Conservation (phyloP, 1,140 invertebrate genomes). For the Drosophila pseudoobscura region DNA sequence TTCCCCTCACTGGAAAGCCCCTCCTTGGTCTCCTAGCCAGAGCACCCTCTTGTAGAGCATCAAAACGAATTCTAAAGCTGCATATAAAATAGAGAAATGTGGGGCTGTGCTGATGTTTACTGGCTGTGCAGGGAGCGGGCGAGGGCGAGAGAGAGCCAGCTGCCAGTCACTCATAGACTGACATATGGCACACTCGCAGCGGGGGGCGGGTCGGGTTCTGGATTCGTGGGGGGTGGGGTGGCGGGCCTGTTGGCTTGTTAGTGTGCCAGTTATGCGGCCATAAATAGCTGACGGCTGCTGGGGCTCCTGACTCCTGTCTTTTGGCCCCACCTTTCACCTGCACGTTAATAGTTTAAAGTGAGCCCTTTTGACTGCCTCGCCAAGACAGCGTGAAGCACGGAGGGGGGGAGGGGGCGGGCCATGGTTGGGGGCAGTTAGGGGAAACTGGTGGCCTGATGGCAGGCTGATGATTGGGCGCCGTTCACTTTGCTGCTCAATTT, state of each 20-base stretch:
- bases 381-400: neutral
- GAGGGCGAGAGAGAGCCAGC: constrained; percentile 26
- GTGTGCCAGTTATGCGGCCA: constrained; percentile 73
- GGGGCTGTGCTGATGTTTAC: constrained; percentile 20
- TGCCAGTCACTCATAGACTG: constrained; percentile 66
- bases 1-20: too few relatives aligned
- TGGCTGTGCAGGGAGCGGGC: neutral
- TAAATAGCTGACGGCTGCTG: constrained; percentile 69
- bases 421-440: too few relatives aligned
- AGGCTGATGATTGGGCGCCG: constrained; percentile 39
- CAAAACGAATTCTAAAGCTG: constrained; percentile 53
- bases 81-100: constrained; percentile 55
- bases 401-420: too few relatives aligned
- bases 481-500: constrained; percentile 72
- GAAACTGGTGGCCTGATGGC: constrained; percentile 4
- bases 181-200: constrained; percentile 56
- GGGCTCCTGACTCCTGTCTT: constrained; percentile 6
- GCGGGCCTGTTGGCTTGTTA: constrained; percentile 36
- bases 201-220: neutral
- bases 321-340: constrained; percentile 19
- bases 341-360: constrained; percentile 77
- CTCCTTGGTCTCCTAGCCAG: too few relatives aligned
- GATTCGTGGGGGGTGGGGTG: constrained; percentile 19
- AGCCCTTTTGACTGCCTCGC: constrained; percentile 60
- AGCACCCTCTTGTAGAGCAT: neutral